These are phyloP conservation scores for Calosoma granatense DNA, from an alignment of 1,140 invertebrate genomes.

Conservation along the genomic window DNA sequence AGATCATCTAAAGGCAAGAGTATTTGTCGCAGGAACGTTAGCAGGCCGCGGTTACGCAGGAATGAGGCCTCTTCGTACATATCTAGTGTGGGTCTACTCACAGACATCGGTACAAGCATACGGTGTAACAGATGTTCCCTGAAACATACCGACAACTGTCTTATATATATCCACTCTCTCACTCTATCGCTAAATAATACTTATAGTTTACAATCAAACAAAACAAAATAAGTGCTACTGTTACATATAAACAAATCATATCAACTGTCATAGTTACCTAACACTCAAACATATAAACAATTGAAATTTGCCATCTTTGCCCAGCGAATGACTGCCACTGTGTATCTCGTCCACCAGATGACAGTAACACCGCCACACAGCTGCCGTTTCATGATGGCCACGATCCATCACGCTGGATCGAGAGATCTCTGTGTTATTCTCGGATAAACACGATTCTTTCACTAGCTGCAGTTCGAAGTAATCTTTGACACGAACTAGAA, in stretches of 20 bases:
- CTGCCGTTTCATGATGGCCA: slow-evolving; percentile 49
- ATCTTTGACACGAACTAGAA: slow-evolving; percentile 76
- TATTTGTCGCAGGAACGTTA: slow-evolving; percentile 86
- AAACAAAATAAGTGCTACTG: no score
- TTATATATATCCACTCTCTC: no score
- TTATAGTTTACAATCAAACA: no score
- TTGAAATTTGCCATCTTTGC: slow-evolving; percentile 98
- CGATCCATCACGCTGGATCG: slow-evolving; percentile 34
- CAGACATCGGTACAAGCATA: slow-evolving; percentile 78
- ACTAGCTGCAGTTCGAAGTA: slow-evolving; percentile 68
- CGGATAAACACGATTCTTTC: slow-evolving; percentile 39
- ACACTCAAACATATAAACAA: slow-evolving; percentile 87
- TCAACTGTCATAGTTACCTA: no score
- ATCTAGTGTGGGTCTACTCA: slow-evolving; percentile 72
- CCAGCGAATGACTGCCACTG: slow-evolving; percentile 70
- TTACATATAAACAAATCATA: no score
- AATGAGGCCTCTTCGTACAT: slow-evolving; percentile 97
- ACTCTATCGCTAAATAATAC: no score
- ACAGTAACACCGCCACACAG: slow-evolving; percentile 64
- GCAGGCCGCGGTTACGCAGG: slow-evolving; percentile 69
- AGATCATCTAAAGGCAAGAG: slow-evolving; percentile 87
- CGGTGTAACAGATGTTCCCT: slow-evolving; percentile 89
- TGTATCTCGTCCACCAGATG: slow-evolving; percentile 77
- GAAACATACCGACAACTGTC: slow-evolving; percentile 31
- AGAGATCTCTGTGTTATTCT: slow-evolving; percentile 30